Evolutionary conservation across 2,113 vertebrate species (phyloP), one percentile per base, ranked within the genome.

Genomic region (Mormyrus iriodes): DNA sequence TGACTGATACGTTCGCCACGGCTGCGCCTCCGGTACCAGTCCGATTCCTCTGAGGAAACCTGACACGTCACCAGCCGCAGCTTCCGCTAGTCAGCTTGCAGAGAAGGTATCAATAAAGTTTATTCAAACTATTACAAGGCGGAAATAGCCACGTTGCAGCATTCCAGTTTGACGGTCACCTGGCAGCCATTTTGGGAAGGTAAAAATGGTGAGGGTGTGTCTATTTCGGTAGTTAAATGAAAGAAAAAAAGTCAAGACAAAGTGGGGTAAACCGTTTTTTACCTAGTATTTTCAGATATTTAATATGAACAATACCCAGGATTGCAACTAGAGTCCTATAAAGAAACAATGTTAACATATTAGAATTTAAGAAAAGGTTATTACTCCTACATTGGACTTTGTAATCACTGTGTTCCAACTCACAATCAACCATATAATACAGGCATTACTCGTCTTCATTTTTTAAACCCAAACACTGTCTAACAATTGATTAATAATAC

Each of bases 61-160:
- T 94, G 96, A 96, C 96, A 96, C 96, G 96, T 96, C 93, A 92
- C 87, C 89, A 46, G 17, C 27, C 27, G 46, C 58, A 91, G 53
- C 55, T 94, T 69, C 61, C 61, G 61, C 61, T 69, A 12, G n/a
- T 69, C 61, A n/a, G 61, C 61, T 69, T 31, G n/a, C 93, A 93
- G 91, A 88, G 86, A 84, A 35, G 24, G 90, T 24, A 90, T 89
- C 39, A 95, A 94, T 95, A 95, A 95, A 95, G 95, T 94, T 95
- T 87, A 9, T 24, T 3, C 24, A 86, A 91, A 9, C 1, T 39
- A 61, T 35, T 39, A 53, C 92, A 92, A 95, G 93, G 94, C 92
- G 90, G 52, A 94, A 94, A 92, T 88, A 87, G 92, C 94, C 92
- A 93, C 93, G 92, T 90, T 52, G 52, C 24, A 55, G 9, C 5